phyloP scores from a whole-genome alignment of 1,140 invertebrate species.

The Ditylenchus dipsaci region DNA sequence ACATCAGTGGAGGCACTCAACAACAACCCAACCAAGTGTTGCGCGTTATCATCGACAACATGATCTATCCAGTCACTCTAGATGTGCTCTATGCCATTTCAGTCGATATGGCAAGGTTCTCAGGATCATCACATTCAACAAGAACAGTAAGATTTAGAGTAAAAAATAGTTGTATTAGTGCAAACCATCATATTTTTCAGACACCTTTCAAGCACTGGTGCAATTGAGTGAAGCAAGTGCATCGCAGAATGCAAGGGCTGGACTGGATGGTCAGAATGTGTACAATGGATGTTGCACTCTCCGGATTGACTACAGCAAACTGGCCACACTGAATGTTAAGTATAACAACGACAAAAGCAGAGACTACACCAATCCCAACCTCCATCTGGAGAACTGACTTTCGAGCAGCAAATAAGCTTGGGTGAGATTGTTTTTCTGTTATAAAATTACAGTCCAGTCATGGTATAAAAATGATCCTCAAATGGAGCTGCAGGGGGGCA shows the following conservation, averaged over 20 bases:
- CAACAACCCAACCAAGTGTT: conserved; percentile 69
- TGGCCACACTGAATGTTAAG: conserved; percentile 93
- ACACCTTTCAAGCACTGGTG: conserved; percentile 97
- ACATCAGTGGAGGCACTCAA: conserved; percentile 50
- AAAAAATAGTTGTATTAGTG: conserved; percentile 18
- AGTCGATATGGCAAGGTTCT: conserved; percentile 93
- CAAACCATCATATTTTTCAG: conserved; percentile 65
- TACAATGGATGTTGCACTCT: conserved; percentile 99
- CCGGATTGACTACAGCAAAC: conserved; percentile 96
- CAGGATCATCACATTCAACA: conserved; percentile 98
- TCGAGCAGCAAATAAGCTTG: conserved; percentile 61
- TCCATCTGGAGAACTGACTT: conserved; percentile 82
- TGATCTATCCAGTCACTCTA: conserved; percentile 93
- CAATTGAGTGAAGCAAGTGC: conserved; percentile 93
- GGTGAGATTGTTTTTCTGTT: conserved; percentile 7
- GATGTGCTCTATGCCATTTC: conserved; percentile 95
- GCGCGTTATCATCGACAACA: conserved; percentile 92
- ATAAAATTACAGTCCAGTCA: conserved; percentile 23
- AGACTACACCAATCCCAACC: conserved; percentile 93
- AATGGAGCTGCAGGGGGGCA: too few species aligned
- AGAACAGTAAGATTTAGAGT: conserved; percentile 77
- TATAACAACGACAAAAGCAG: conserved; percentile 99
- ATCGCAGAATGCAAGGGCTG: conserved; percentile 85
- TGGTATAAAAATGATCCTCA: too few species aligned
- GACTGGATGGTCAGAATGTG: conserved; percentile 94